A percentile compares a stretch with the other conserved stretches of the same genome.
Evolutionary conservation across 2,888 invertebrate genomes (phyloP).

Genomic region (Troides oblongomaculatus): DNA sequence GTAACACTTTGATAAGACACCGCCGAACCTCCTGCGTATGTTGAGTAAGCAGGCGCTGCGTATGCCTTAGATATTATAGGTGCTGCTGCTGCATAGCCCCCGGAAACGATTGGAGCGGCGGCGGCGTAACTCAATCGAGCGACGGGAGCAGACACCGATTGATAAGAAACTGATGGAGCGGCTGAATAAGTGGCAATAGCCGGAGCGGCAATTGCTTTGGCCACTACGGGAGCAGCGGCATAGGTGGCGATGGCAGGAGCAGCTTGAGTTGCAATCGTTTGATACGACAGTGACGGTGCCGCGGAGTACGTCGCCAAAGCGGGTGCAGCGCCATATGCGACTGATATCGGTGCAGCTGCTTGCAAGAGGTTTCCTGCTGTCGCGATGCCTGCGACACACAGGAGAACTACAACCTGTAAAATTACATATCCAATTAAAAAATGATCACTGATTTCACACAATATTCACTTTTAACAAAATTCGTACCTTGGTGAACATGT

Average conservation of each 20-base stretch:
- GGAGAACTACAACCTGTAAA: constrained; percentile 63
- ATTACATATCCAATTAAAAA: constrained; percentile 23
- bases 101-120: constrained; percentile 37
- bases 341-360: constrained; percentile 47
- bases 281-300: constrained; percentile 39
- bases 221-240: constrained; percentile 74
- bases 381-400: constrained; percentile 66
- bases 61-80: constrained; percentile 40
- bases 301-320: constrained; percentile 31
- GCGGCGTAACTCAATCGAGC: constrained; percentile 34
- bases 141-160: constrained; percentile 30
- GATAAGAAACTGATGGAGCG: constrained; percentile 40
- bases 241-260: constrained; percentile 48
- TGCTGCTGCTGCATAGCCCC: constrained; percentile 37
- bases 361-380: constrained; percentile 66
- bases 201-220: constrained; percentile 76
- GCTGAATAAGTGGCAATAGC: constrained; percentile 37
- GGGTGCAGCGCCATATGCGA: constrained; percentile 42
- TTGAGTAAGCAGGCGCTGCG: constrained; percentile 44
- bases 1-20: constrained; percentile 36
- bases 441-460: neutral
- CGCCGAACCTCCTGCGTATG: constrained; percentile 39
- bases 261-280: constrained; percentile 38
- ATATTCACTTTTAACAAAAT: constrained; percentile 18
- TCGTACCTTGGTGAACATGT: constrained; percentile 66